Base-by-base conservation (phyloP, 2,888 invertebrate species). In the Griposia aprilina region DNA sequence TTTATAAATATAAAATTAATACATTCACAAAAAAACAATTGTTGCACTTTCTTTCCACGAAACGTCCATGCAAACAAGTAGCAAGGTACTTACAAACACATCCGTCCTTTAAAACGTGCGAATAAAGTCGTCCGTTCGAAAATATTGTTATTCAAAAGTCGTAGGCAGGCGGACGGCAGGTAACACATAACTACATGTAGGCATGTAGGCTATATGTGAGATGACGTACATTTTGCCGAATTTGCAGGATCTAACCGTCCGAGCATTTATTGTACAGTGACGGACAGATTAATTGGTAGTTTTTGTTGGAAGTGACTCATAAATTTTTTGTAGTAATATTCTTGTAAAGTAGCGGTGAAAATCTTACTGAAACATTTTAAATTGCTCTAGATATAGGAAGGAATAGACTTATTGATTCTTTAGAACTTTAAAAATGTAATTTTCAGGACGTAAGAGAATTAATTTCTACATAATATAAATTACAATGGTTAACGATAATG, bases 101-200 rank as follows among this genome's bases (percentile, higher is more conserved):
- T 85, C 85, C 86, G 85, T 82, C 81, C 75, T 84, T 83, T 78
- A 77, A 80, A 88, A 80, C 84, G 84, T 88, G 85, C 82, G 69
- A 83, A 88, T 83, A 85, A 86, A 86, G 83, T 80, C 81, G 88
- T 81, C 88, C 87, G 86, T 90, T 84, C 86, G 86, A 90, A 86
- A 87, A 79, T 80, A 88, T 92, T 92, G 91, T 89, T 92, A 94
- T 93, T 93, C 93, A 81, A 83, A 83, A 85, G 83, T 82, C 90
- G 92, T 92, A 87, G 84, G 86, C 75, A 80, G 81, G 82, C 87
- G 87, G 86, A 82, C 81, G 75, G 87, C 93, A 94, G 94, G 94
- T 93, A 93, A 63, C 89, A 88, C 75, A 87, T 89, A 72, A 57
- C 82, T 69, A 83, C 45, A 80, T 83, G 48, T 65, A 82, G 26